Conservation (phyloP, 2,113 vertebrate species). For the Oxyura jamaicensis region DNA sequence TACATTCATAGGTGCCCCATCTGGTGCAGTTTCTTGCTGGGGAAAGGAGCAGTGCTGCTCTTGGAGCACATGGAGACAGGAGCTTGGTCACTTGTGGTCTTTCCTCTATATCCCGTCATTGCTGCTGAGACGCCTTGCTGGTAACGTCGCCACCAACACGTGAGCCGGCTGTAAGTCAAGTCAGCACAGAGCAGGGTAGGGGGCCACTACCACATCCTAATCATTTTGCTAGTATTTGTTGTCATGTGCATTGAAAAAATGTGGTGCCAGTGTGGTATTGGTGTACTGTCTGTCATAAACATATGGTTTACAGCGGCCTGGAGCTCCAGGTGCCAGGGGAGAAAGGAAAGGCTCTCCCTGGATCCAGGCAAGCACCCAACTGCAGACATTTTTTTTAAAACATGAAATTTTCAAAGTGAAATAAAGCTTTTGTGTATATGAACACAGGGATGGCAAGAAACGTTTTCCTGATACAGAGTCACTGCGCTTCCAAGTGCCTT, state of each 20-base stretch:
- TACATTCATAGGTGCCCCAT: fast-evolving
- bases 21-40: background rate
- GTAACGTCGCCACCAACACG: too few species aligned
- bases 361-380: fast-evolving
- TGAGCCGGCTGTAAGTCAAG: background rate
- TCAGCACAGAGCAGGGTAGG: background rate
- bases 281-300: fast-evolving
- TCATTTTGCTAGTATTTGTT: background rate
- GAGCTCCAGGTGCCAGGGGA: background rate
- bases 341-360: background rate
- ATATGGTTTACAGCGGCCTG: background rate
- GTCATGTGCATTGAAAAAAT: fast-evolving
- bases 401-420: background rate
- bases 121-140: background rate
- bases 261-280: fast-evolving
- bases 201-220: background rate
- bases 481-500: background rate
- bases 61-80: background rate
- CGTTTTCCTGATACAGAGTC: background rate
- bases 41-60: background rate
- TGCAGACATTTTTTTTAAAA: background rate
- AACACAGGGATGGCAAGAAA: background rate
- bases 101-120: fast-evolving
- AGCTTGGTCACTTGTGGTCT: too few species aligned
- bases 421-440: background rate